Evolutionary conservation across 2,113 vertebrate species (phyloP), one percentile per base, ranked within the genome.

Genomic region (Okapia johnstoni): DNA sequence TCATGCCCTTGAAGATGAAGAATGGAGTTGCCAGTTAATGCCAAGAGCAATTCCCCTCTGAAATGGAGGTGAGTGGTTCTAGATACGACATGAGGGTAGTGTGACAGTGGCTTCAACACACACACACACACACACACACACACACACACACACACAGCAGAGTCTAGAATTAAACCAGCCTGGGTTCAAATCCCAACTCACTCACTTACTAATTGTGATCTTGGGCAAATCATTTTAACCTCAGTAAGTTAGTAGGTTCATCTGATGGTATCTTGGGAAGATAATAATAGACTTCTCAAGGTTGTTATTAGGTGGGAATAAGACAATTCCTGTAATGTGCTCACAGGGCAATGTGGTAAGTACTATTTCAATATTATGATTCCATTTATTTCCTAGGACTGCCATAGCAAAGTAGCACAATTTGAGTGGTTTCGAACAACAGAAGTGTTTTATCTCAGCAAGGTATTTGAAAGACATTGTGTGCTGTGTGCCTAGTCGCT

Each of bases 1-100:
- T 83, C 54, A 58, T 70, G 79, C 17, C 79, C 85, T 94, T 94
- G 88, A 93, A 97, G 94, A 94, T 2, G 3, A 13, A 93, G 85
- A 61, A 19, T 83, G 28, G 50, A 17, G 46, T 36, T 93, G 23
- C 46, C 50, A 79, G 77, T 89, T 48, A 94, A 83, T 92, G 58
- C 36, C 91, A 84, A 48, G 11, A 93, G 3, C 48, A 54, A 66
- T 79, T 94, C 25, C 96, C n/a, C 50, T 66, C 30, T n/a, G 33
- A 87, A 52, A 63, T 55, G 50, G 50, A 93, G 36, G 40, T 43
- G 40, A 66, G 17, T 84, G 23, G 61, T 54, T 95, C 70, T 48
- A 52, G 10, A 50, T 55, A 43, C 85, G 40, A 85, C 21, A 19
- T n/a, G 83, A 88, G 30, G 85, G 57, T 23, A 3, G 16, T 84